phyloP scores from a whole-genome alignment of 2,797 vertebrate genomes.

The Eptatretus atami region DNA sequence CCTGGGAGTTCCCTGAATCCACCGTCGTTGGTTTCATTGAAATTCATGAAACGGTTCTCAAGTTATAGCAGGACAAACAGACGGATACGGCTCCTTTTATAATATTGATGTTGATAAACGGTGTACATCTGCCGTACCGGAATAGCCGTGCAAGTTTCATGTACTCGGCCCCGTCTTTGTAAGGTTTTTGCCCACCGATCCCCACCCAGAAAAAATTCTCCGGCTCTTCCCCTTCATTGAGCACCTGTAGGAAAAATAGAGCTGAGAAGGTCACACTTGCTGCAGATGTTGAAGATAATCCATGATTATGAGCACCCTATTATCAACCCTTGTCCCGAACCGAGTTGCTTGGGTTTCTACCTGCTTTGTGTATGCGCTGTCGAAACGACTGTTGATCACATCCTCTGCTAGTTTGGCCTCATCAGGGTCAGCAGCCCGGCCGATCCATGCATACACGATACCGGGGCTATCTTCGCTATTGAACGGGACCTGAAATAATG shows the following conservation, averaged over 20 bases:
- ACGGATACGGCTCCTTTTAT: no score
- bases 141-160: slow-evolving; percentile 83
- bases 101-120: no score
- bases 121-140: slow-evolving; percentile 20
- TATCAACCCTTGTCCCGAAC: neutral
- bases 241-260: slow-evolving; percentile 23
- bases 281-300: no score
- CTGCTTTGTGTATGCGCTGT: slow-evolving; percentile 90
- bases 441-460: slow-evolving; percentile 92
- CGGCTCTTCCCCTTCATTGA: slow-evolving; percentile 77
- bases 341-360: slow-evolving; percentile 13
- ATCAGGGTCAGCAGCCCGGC: slow-evolving; percentile 58
- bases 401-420: slow-evolving; percentile 85
- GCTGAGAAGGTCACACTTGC: no score
- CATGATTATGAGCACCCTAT: no score
- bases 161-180: slow-evolving; percentile 67
- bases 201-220: slow-evolving; percentile 99
- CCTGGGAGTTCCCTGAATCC: no score
- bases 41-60: no score
- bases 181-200: slow-evolving; percentile 57
- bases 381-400: slow-evolving; percentile 88
- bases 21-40: no score
- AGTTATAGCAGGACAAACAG: no score
- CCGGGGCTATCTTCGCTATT: slow-evolving; percentile 95
- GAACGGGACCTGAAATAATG: slow-evolving; percentile 42